Base-by-base conservation (phyloP, 2,113 vertebrate species). In the Clinocottus analis region DNA sequence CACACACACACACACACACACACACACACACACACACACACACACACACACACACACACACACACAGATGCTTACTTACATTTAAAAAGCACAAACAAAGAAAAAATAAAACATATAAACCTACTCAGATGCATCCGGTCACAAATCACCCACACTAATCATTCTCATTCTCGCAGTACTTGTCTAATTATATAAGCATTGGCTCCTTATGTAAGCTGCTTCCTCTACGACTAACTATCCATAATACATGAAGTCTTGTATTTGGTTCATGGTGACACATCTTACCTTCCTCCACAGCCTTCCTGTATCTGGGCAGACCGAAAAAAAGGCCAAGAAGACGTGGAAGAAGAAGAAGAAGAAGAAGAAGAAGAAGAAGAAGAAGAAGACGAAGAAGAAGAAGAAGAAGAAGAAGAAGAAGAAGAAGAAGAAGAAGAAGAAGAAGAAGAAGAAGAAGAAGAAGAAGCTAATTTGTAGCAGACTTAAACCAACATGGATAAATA, bases 231-330 rank as follows among this genome's bases (percentile, higher is more conserved):
- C 82, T 75, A 71, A 66, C 49, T 58, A 86, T 91, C 79, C 84
- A 91, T 91, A 91, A 91, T 90, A 74, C 80, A 93, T 88, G 83
- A 90, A 75, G 67, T 69, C 76, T 84, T 86, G 80, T 80, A 82
- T 90, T 90, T 87, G 75, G 75, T 87, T 86, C 85, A 86, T 67
- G 81, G 87, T 87, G 89, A 91, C 87, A 88, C 83, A 84, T 90
- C 64, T 60, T 64, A 71, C 85, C 82, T 89, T 89, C 85, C 75
- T 90, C 62, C 81, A 60, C 80, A 39, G 77, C 49, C 65, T 75
- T 5, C 0, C 75, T 79, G 80, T 85, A 80, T 85, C 84, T 45
- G 80, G 83, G 72, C 86, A 89, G 81, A 86, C 4, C 55, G 27
- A 69, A n/a, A 29, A 82, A 68, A 31, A 39, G 51, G 51, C 65